phyloP scores from a whole-genome alignment of 1,140 invertebrate genomes.

The Tribolium castaneum region DNA sequence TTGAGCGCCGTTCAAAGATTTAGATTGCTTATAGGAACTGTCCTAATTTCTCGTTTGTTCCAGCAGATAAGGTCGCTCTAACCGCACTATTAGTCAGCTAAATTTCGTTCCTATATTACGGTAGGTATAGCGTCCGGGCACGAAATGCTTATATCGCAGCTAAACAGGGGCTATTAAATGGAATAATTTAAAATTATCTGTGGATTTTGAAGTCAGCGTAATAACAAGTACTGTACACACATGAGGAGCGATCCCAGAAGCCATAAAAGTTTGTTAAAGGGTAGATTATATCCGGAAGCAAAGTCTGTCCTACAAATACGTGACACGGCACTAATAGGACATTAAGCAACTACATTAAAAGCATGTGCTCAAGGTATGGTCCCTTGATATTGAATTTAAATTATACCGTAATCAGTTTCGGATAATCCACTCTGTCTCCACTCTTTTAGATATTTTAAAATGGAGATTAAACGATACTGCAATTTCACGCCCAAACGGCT shows the following conservation, averaged over 20 bases:
- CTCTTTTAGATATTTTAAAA: background rate
- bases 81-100: slow-evolving; percentile 28
- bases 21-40: background rate
- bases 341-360: slow-evolving; percentile 37
- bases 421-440: slow-evolving; percentile 9
- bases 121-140: background rate
- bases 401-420: slow-evolving; percentile 22
- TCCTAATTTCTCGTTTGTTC: slow-evolving; percentile 9
- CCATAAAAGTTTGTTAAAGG: slow-evolving; percentile 31
- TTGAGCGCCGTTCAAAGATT: background rate
- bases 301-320: slow-evolving; percentile 38
- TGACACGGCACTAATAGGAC: slow-evolving; percentile 38
- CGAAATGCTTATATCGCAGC: slow-evolving; percentile 21
- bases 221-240: slow-evolving; percentile 14
- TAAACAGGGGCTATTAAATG: slow-evolving; percentile 13
- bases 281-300: slow-evolving; percentile 11
- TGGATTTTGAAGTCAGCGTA: slow-evolving; percentile 19
- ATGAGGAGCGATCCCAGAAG: slow-evolving; percentile 2
- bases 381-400: slow-evolving; percentile 35
- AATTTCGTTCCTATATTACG: slow-evolving; percentile 28
- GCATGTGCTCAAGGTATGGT: slow-evolving; percentile 35
- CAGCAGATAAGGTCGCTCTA: slow-evolving; percentile 14
- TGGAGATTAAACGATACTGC: slow-evolving; percentile 2
- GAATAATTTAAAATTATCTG: slow-evolving; percentile 33
- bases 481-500: slow-evolving; percentile 14